Evolutionary conservation across 2,113 vertebrate genomes (phyloP), one percentile per base, ranked within the genome.

Genomic region (Micronycteris hirsuta): DNA sequence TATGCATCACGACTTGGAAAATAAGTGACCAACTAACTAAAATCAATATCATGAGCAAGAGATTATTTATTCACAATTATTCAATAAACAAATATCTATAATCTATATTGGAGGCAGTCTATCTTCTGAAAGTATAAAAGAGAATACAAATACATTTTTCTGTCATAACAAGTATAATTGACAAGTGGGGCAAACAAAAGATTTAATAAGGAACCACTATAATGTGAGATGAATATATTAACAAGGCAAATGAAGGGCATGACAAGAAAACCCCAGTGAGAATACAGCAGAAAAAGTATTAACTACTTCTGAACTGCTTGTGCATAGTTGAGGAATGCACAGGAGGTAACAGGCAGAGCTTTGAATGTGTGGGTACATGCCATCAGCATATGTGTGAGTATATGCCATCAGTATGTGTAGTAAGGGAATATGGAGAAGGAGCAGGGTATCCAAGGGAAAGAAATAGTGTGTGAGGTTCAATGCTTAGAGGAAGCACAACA

Each of bases 1-100:
- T 47, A 86, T 43, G 28, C 24, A 87, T 31, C 7, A 81, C 83
- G 89, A 85, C n/a, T 65, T 93, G 63, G 92, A 90, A 77, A 73
- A 2, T 41, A 49, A 82, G 38, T 13, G 38, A 93, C 1, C 1
- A 70, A 83, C 26, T 65, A 45, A 43, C n/a, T n/a, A 4, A 87
- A 89, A 90, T 15, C 26, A 90, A 41, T 38, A 10, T 1, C 31
- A 83, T 3, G 22, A 15, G 1, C 47, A 77, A 61, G 28, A 67
- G 24, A 49, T 0, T 47, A 68, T 94, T 95, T 58, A 85, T 38
- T 68, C 41, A 45, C 49, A 47, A 14, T 80, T 81, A 88, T 87
- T 76, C 31, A 43, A 86, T 70, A 82, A n/a, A 20, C 77, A 38
- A 17, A 15, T 67, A 47, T 77, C 56, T n/a, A 28, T 38, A 61